These are phyloP conservation scores for Alaudala cheleensis DNA, from an alignment of 2,113 vertebrate species.

Conservation along the genomic window DNA sequence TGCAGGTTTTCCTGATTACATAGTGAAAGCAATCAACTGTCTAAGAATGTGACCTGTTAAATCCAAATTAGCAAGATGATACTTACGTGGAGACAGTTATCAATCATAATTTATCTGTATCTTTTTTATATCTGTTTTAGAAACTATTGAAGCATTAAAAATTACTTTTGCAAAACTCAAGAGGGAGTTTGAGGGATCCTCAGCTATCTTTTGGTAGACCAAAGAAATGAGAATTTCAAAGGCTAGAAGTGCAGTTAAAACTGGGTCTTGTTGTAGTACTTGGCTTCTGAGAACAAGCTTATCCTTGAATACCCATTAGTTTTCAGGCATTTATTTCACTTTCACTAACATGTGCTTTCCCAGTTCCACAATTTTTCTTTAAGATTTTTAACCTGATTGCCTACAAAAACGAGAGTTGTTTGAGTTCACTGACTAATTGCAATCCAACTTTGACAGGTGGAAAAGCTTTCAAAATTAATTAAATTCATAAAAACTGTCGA, in stretches of 20 bases:
- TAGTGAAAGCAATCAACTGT: not conserved
- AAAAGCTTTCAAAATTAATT: not conserved
- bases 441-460: not conserved
- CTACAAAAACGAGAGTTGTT: not conserved
- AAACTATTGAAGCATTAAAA: not conserved
- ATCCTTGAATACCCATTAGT: not conserved
- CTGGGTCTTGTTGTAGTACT: not conserved
- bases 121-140: not conserved
- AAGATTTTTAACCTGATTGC: not conserved
- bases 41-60: not conserved
- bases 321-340: not conserved
- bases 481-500: not conserved
- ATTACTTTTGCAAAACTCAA: not conserved
- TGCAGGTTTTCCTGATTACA: not conserved
- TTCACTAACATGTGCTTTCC: not conserved
- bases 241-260: not conserved
- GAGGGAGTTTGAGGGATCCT: not conserved
- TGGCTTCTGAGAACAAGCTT: not conserved
- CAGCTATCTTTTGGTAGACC: not conserved
- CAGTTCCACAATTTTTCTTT: not conserved
- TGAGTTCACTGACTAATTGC: not conserved
- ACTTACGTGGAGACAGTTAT: not conserved
- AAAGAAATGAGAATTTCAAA: slow-evolving; percentile 24
- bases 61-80: not conserved
- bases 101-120: not conserved